A percentile compares a stretch with the other conserved stretches of the same genome.
Conservation (phyloP, 2,797 vertebrate species). For the Melanogrammus aeglefinus region DNA sequence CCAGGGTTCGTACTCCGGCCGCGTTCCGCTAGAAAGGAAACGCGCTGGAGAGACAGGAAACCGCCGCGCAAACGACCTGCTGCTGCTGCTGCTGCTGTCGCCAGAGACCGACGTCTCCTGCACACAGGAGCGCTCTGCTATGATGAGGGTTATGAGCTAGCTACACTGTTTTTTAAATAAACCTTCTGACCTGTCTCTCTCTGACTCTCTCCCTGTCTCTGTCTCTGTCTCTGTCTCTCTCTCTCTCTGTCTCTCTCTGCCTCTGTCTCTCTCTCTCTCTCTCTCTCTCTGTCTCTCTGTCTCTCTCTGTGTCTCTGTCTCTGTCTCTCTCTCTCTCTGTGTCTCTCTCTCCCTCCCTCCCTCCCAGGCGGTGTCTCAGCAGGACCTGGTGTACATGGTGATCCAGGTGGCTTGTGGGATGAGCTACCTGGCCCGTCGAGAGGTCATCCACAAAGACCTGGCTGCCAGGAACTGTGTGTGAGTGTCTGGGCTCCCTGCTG, state of each 20-base stretch:
- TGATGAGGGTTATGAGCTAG: no score
- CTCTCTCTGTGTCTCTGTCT: not conserved
- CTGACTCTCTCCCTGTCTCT: no score
- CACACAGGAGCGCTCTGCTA: not conserved
- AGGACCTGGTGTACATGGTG: constrained; percentile 97
- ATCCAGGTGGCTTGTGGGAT: constrained; percentile 98
- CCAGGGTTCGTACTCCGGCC: no score
- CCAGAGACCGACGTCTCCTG: no score
- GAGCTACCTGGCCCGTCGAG: constrained; percentile 94
- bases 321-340: not conserved
- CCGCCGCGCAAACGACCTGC: no score
- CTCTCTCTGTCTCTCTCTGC: constrained; percentile 11
- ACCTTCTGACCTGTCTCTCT: not conserved
- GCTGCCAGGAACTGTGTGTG: constrained; percentile 98
- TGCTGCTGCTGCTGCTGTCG: no score
- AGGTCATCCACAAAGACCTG: constrained; percentile 98
- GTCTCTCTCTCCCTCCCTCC: constrained; percentile 23
- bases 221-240: no score
- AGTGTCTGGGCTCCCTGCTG: constrained; percentile 62
- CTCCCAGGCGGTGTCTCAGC: constrained; percentile 92
- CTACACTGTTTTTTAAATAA: not conserved
- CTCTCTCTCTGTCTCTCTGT: constrained; percentile 12
- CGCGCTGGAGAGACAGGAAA: no score
- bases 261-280: constrained; percentile 9
- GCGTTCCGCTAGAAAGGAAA: no score